These are phyloP conservation scores for Phrynosoma platyrhinos DNA, from an alignment of 2,113 vertebrate genomes.

Conservation along the genomic window DNA sequence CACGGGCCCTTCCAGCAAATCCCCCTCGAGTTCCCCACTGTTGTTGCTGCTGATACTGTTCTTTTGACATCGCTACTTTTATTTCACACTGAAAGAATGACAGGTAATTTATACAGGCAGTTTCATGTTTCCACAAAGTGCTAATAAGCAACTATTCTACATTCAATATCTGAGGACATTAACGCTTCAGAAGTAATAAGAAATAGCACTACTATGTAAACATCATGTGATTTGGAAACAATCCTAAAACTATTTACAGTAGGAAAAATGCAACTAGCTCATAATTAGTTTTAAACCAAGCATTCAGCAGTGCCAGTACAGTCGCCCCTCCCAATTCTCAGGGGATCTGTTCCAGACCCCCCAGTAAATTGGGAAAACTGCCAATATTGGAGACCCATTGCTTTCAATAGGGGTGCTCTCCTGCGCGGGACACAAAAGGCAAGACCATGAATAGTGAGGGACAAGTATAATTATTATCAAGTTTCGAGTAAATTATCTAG, in stretches of 20 bases:
- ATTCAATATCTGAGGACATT: not conserved
- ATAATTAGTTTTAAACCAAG: not conserved
- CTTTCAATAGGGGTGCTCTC: no score
- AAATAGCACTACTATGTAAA: not conserved
- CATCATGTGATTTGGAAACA: not conserved
- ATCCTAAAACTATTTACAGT: no score
- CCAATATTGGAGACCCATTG: no score
- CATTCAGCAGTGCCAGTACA: not conserved
- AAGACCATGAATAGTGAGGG: no score
- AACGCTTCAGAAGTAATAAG: not conserved
- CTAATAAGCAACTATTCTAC: not conserved
- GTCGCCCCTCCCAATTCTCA: no score
- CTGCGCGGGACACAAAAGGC: no score
- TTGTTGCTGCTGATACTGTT: slow-evolving; percentile 97
- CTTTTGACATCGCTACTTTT: slow-evolving; percentile 98
- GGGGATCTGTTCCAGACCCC: no score
- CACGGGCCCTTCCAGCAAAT: slow-evolving; percentile 88
- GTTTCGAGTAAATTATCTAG: not conserved
- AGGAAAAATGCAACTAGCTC: not conserved
- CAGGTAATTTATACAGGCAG: slow-evolving; percentile 24
- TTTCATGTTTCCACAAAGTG: not conserved
- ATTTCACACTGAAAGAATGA: slow-evolving; percentile 90
- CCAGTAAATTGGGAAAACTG: no score
- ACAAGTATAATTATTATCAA: no score
- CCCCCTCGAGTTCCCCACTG: slow-evolving; percentile 95